A percentile compares a stretch with the other conserved stretches of the same genome.
Conservation (phyloP, 2,888 invertebrate species). For the Brenthis daphne region DNA sequence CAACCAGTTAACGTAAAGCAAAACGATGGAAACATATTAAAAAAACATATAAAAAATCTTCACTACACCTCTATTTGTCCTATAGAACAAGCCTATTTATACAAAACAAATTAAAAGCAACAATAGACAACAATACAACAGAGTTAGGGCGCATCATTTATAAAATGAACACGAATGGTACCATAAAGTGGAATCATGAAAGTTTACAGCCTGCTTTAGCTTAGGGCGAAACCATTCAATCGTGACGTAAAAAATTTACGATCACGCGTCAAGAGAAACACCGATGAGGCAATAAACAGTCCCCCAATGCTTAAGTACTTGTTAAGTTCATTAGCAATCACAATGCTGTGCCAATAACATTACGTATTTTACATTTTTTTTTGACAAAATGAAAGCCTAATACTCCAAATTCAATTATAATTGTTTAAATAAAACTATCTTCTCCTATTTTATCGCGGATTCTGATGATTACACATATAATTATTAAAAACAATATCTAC, state of each 20-base stretch:
- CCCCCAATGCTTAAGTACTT: constrained; percentile 70
- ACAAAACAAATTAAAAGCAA: constrained; percentile 27
- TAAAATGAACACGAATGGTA: constrained; percentile 78
- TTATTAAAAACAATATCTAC: too few relatives aligned
- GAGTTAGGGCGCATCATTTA: constrained; percentile 71
- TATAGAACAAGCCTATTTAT: constrained; percentile 1
- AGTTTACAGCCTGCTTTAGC: constrained; percentile 80
- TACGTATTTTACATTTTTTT: neutral
- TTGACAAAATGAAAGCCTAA: neutral
- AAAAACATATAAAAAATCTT: neutral
- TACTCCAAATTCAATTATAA: neutral
- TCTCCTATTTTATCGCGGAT: too few relatives aligned
- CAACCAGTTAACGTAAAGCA: too few relatives aligned
- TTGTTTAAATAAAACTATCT: too few relatives aligned
- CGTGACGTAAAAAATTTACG: constrained; percentile 79
- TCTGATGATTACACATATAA: too few relatives aligned
- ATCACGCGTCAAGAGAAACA: constrained; percentile 79
- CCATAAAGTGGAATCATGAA: constrained; percentile 77
- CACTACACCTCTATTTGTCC: neutral
- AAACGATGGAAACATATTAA: neutral
- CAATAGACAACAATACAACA: constrained; percentile 44
- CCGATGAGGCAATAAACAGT: constrained; percentile 78
- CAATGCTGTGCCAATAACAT: constrained; percentile 26
- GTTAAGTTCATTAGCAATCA: constrained; percentile 77
- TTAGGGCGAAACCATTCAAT: constrained; percentile 77